Conservation (phyloP, 2,888 invertebrate genomes). For the Platypus cylindrus region DNA sequence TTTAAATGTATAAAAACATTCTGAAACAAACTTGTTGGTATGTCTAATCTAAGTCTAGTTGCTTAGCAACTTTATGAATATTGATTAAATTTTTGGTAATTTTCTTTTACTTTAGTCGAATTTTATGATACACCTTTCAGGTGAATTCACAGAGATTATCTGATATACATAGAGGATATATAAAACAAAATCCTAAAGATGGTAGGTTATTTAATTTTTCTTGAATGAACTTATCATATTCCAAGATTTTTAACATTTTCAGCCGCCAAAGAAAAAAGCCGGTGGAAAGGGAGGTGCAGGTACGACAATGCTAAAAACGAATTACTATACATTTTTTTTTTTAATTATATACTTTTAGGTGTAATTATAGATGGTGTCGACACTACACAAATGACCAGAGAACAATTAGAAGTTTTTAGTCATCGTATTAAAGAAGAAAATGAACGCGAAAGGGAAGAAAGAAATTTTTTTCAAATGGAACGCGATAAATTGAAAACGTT, state of each 20-base stretch:
- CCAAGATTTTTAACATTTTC: conserved; percentile 9
- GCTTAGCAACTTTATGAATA: no score
- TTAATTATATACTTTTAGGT: conserved; percentile 7
- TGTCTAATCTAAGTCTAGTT: no score
- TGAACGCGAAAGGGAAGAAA: conserved; percentile 86
- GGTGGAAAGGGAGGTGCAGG: conserved; percentile 20
- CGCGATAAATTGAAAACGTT: conserved; percentile 87
- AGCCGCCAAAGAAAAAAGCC: conserved; percentile 29
- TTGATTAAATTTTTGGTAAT: no score
- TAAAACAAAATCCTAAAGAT: no score
- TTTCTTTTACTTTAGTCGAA: no score
- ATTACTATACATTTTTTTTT: neutral
- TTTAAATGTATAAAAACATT: no score
- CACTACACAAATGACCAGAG: conserved; percentile 83
- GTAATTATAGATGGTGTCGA: conserved; percentile 75
- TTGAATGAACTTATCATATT: no score
- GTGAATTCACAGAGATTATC: no score
- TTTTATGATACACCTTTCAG: no score
- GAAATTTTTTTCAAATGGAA: conserved; percentile 92
- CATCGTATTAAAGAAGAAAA: conserved; percentile 77
- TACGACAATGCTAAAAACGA: conserved; percentile 7
- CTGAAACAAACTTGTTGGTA: no score
- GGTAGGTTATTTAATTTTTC: no score
- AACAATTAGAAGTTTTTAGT: conserved; percentile 83
- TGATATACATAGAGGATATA: no score